Conservation (phyloP, 2,113 vertebrate genomes). For the Parotia lawesii region DNA sequence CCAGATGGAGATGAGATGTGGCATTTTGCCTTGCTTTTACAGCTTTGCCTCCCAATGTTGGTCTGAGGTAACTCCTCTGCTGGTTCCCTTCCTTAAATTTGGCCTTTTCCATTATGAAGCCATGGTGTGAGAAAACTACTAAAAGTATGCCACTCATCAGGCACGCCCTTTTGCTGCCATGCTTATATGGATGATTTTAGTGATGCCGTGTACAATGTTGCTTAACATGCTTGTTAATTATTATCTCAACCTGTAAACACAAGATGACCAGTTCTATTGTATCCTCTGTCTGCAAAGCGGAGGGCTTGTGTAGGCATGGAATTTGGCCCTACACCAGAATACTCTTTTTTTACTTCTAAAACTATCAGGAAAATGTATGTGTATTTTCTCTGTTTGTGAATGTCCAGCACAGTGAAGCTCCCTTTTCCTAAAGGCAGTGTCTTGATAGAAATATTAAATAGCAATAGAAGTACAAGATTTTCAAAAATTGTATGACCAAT, state of each 20-base stretch:
- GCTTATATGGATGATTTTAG: neutral
- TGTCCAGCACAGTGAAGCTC: neutral
- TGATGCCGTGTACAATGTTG: neutral
- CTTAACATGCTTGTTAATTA: neutral
- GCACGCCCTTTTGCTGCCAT: neutral
- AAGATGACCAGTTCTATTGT: neutral
- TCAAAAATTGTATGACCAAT: neutral
- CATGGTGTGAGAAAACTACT: neutral
- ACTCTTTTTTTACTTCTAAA: neutral
- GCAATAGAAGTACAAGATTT: neutral
- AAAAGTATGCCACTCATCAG: neutral
- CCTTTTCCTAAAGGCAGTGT: neutral
- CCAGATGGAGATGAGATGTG: neutral
- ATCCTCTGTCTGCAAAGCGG: neutral
- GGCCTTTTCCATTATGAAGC: neutral
- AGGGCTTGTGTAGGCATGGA: neutral
- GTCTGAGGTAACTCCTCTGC: neutral
- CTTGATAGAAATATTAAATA: neutral
- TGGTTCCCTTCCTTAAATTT: neutral
- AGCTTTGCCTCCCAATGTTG: neutral
- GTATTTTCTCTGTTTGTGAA: neutral
- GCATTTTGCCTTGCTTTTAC: neutral
- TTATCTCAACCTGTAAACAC: neutral
- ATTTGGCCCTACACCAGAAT: neutral
- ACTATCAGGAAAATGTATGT: neutral